Percentiles rank a stretch among this genome's conserved stretches.
Conservation (phyloP, 1,140 invertebrate genomes). For the Temnothorax curvispinosus region DNA sequence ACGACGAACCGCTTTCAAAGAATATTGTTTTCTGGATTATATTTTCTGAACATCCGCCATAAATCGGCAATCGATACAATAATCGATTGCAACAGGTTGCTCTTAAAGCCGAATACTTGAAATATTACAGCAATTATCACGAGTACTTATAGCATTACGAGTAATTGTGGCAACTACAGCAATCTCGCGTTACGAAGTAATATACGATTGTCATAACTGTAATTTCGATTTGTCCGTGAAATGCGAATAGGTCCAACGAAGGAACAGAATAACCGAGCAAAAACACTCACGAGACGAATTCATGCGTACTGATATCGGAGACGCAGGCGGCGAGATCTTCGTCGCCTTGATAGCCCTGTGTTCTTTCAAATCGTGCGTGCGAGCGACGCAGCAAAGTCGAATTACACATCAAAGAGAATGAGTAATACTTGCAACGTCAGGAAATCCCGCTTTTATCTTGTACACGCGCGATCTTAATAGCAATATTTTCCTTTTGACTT, state of each 20-base stretch:
- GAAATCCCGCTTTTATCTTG: slow-evolving; percentile 35
- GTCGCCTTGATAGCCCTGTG: background rate
- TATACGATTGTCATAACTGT: background rate
- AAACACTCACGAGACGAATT: background rate
- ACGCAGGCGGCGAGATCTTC: background rate
- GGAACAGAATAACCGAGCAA: background rate
- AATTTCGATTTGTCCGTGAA: background rate
- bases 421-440: slow-evolving; percentile 38
- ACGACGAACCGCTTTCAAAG: background rate
- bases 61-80: background rate
- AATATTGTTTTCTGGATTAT: background rate
- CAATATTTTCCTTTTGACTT: slow-evolving; percentile 26
- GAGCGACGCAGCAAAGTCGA: background rate
- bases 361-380: slow-evolving; percentile 22
- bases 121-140: background rate
- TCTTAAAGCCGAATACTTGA: background rate
- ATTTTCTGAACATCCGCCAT: background rate
- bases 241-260: background rate
- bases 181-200: background rate
- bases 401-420: slow-evolving; percentile 44
- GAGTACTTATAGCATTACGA: slow-evolving; percentile 3
- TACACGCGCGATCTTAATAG: slow-evolving; percentile 17
- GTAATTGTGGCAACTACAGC: slow-evolving; percentile 15
- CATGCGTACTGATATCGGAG: background rate
- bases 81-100: slow-evolving; percentile 9